Percentiles rank a stretch among this genome's conserved stretches.
Conservation (phyloP, 2,113 vertebrate genomes). For the Elaphurus davidianus region DNA sequence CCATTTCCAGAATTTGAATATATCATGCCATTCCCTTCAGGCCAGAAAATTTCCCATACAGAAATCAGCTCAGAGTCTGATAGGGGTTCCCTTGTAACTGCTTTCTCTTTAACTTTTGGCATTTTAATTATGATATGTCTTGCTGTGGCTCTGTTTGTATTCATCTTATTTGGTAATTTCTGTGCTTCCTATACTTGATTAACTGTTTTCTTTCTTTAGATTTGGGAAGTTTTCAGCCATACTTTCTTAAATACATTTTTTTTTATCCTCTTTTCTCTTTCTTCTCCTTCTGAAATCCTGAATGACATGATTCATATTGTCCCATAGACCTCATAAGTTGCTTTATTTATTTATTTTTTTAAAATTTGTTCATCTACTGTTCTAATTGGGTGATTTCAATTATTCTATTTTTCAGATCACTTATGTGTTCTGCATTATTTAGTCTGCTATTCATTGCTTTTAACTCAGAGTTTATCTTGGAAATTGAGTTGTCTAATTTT, state of each 20-base stretch:
- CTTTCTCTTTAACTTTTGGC: not conserved
- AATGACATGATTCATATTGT: not conserved
- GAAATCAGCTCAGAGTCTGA: not conserved
- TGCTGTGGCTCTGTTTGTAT: not conserved
- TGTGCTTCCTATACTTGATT: not conserved
- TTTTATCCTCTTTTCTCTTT: not conserved
- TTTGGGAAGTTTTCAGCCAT: not conserved
- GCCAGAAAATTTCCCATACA: not conserved
- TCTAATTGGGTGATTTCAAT: not conserved
- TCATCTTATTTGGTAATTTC: not conserved
- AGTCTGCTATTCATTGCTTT: not conserved
- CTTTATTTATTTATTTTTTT: not conserved
- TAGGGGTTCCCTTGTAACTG: not conserved
- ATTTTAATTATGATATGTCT: not conserved
- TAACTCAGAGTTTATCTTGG: not conserved
- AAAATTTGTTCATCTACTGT: not conserved
- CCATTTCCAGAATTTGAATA: not conserved
- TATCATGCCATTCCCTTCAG: too few species aligned
- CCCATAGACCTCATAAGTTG: not conserved
- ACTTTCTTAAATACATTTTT: not conserved
- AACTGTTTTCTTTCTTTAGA: not conserved
- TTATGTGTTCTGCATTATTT: not conserved
- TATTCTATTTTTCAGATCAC: not conserved
- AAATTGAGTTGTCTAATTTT: not conserved
- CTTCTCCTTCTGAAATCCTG: not conserved